Percentiles rank a stretch among this genome's conserved stretches.
These are phyloP conservation scores for Stenodera caucasica DNA, from an alignment of 2,888 invertebrate genomes.

Conservation along the genomic window DNA sequence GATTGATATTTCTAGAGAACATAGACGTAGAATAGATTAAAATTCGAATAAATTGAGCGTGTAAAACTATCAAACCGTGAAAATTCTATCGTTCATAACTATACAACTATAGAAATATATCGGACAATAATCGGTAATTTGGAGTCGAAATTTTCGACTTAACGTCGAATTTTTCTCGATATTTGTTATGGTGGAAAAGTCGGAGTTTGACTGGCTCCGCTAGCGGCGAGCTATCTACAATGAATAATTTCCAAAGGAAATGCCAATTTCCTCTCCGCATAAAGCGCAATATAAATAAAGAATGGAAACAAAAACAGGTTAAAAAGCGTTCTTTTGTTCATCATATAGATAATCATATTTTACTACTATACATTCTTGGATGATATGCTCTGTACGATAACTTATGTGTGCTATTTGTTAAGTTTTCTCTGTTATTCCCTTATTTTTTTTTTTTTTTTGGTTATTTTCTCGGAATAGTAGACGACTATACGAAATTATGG, in stretches of 20 bases:
- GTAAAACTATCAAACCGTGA: background rate
- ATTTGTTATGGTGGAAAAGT: too few species aligned
- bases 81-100: too few species aligned
- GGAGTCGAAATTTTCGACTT: too few species aligned
- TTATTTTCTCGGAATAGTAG: too few species aligned
- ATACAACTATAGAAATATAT: too few species aligned
- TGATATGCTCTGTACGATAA: conserved; percentile 19
- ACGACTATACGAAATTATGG: conserved; percentile 13
- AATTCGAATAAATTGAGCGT: background rate
- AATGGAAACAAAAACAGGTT: conserved; percentile 27
- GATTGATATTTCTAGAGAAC: conserved; percentile 31
- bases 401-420: conserved; percentile 25
- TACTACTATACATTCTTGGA: conserved; percentile 16
- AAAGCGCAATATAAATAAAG: conserved; percentile 26
- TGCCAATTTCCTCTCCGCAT: conserved; percentile 24
- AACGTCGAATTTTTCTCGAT: too few species aligned
- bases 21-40: conserved; percentile 14
- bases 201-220: too few species aligned
- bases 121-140: too few species aligned
- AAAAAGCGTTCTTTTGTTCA: conserved; percentile 26
- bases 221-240: conserved; percentile 21
- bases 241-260: conserved; percentile 29
- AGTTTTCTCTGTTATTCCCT: conserved; percentile 12
- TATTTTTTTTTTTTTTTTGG: too few species aligned
- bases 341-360: conserved; percentile 28